Conservation (phyloP, 2,888 invertebrate species). For the Drosophila buzzatii region DNA sequence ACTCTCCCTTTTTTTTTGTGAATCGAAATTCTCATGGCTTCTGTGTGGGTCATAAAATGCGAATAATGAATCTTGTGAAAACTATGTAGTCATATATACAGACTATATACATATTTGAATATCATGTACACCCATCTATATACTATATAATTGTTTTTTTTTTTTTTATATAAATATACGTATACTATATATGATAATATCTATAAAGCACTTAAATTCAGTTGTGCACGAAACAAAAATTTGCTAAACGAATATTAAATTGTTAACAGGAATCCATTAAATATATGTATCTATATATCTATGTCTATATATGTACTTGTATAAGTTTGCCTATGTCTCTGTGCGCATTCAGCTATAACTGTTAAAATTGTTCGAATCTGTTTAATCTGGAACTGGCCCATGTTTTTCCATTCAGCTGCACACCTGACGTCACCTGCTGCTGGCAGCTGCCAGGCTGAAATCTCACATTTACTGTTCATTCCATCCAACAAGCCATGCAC, state of each 20-base stretch:
- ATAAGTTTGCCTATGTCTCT: constrained; percentile 12
- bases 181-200: constrained; percentile 21
- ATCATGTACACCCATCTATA: constrained; percentile 37
- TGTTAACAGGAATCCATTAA: constrained; percentile 62
- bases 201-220: constrained; percentile 55
- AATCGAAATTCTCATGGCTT: constrained; percentile 64
- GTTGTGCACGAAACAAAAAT: constrained; percentile 48
- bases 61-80: constrained; percentile 50
- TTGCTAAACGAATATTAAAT: constrained; percentile 55
- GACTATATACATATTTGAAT: constrained; percentile 29
- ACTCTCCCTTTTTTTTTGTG: constrained; percentile 20
- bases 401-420: constrained; percentile 25
- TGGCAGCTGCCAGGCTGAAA: constrained; percentile 22
- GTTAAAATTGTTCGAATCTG: constrained; percentile 19
- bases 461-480: constrained; percentile 19
- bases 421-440: constrained; percentile 61
- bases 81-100: constrained; percentile 17
- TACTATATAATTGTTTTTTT: constrained; percentile 26
- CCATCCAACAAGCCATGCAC: background rate
- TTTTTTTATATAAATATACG: constrained; percentile 15
- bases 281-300: constrained; percentile 34
- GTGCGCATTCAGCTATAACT: constrained; percentile 9
- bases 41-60: constrained; percentile 39
- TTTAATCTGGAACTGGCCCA: constrained; percentile 19
- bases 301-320: background rate